Evolutionary conservation across 2,888 invertebrate genomes (phyloP), one percentile per base, ranked within the genome.

Genomic region (Eulithis testata): DNA sequence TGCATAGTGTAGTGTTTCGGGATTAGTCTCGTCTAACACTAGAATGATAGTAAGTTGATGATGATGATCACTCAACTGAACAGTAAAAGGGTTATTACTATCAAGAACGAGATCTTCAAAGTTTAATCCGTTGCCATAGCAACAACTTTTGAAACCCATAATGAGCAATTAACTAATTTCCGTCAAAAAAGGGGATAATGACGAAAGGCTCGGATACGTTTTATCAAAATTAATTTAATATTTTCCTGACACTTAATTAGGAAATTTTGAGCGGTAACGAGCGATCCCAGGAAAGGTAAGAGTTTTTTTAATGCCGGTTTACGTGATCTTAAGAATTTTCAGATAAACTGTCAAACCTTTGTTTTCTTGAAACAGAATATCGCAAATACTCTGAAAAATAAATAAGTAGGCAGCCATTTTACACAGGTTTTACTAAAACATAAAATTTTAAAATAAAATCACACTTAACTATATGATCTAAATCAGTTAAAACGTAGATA

Each of bases 101-200:
- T 31, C 6, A 31, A 31, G 6, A 31, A 4, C 6, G 31, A 40
- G 40, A 21, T 49, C 40, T 21, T 44, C n/a, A 66, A 69, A 57
- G 66, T 60, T 59, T 64, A 77, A 78, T 73, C 74, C 72, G 75
- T 80, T 61, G 58, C 76, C 72, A 76, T 76, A 40, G 74, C 68
- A 73, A 78, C 80, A 57, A 8, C 40, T 72, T 72, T 74, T 73
- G 70, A 73, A 76, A 72, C 74, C 78, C 77, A 75, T 85, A 85
- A 87, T 85, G 82, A 85, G 80, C 81, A 82, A 86, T 87, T 86
- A 84, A 87, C 86, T 85, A 83, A 84, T 83, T 82, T 80, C 76
- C 77, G 77, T 80, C 69, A 74, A 76, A 74, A 76, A 78, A 83
- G 80, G 74, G 74, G 72, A 77, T 77, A 77, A 77, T 77, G 74